phyloP scores from a whole-genome alignment of 2,888 invertebrate genomes.

The Hyposoter didymator region DNA sequence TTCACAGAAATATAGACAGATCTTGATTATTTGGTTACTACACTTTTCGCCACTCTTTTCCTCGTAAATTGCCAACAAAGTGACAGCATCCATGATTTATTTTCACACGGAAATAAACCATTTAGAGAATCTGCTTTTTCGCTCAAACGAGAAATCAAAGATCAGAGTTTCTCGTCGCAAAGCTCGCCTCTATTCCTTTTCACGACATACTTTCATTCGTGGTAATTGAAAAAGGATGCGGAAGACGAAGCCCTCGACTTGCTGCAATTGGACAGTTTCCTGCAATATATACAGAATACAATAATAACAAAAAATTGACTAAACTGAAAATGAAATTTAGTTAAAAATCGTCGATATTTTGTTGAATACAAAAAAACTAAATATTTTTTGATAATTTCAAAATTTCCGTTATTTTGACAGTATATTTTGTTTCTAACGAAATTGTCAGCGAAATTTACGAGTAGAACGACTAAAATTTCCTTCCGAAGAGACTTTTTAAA shows the following conservation, averaged over 20 bases:
- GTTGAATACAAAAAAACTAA: no score
- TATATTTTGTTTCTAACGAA: no score
- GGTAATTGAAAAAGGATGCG: slow-evolving; percentile 43
- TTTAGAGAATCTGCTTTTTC: slow-evolving; percentile 34
- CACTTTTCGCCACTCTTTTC: background rate
- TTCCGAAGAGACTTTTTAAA: no score
- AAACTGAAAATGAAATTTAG: no score
- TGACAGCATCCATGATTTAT: slow-evolving; percentile 6
- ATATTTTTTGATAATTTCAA: no score
- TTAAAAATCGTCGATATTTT: no score
- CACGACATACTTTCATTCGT: background rate
- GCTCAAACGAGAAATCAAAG: slow-evolving; percentile 41
- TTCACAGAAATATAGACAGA: background rate
- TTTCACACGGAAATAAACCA: slow-evolving; percentile 9
- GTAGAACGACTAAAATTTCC: no score
- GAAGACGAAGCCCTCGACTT: slow-evolving; percentile 5
- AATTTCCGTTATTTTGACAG: no score
- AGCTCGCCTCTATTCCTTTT: background rate
- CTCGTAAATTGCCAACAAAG: slow-evolving; percentile 16
- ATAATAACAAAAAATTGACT: no score
- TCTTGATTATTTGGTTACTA: background rate
- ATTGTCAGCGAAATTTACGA: no score
- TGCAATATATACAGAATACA: background rate
- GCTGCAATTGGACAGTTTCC: background rate
- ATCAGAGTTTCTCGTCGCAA: background rate